These are phyloP conservation scores for Malurus melanocephalus DNA, from an alignment of 2,113 vertebrate genomes.

Conservation along the genomic window DNA sequence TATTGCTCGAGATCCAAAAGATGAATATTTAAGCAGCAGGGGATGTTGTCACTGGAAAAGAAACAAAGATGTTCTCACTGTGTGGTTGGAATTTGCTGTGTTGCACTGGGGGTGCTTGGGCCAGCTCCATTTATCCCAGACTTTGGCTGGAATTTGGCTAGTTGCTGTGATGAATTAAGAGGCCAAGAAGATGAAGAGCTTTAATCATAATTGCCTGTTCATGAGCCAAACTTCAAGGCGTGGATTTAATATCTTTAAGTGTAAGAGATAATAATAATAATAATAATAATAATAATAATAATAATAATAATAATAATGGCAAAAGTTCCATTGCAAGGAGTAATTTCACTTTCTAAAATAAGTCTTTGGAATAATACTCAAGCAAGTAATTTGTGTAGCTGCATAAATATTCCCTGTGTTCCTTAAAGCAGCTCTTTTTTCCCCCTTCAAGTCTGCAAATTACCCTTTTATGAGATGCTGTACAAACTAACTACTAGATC, in stretches of 20 bases:
- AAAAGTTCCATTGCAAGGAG: not conserved
- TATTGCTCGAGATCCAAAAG: not conserved
- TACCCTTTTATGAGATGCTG: constrained; percentile 51
- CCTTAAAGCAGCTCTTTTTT: constrained; percentile 28
- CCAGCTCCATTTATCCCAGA: not conserved
- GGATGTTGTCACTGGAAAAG: not conserved
- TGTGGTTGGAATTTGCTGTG: not conserved
- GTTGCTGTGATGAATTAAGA: not conserved
- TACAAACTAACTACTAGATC: constrained; percentile 41
- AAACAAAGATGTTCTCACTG: not conserved
- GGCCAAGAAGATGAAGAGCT: constrained; percentile 12
- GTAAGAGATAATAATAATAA: constrained; percentile 9
- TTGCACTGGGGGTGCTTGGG: not conserved
- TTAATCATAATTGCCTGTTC: constrained; percentile 20
- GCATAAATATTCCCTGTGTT: constrained; percentile 50
- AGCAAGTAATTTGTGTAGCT: constrained; percentile 42
- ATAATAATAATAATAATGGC: constrained; percentile 25
- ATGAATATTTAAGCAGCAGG: not conserved
- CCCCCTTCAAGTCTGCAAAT: constrained; percentile 21
- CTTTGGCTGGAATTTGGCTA: not conserved
- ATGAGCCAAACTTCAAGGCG: constrained; percentile 4
- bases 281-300: constrained; percentile 32
- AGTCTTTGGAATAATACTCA: constrained; percentile 9
- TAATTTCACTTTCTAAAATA: constrained; percentile 25
- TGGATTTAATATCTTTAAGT: constrained; percentile 32